Evolutionary conservation across 2,888 invertebrate genomes (phyloP).

Genomic region (Hyposoter dolosus): DNA sequence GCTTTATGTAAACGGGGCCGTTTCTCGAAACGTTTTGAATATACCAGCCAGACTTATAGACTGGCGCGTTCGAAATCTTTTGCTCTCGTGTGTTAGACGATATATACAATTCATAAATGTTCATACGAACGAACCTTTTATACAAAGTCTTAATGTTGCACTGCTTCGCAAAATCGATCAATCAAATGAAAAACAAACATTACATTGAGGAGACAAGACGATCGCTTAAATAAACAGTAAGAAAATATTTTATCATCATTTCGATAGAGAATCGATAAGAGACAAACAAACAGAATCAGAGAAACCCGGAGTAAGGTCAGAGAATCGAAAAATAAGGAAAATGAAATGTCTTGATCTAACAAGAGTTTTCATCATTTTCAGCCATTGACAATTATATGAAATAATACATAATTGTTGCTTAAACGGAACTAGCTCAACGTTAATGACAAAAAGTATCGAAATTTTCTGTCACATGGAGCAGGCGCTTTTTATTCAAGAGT

Average conservation of each 20-base stretch:
- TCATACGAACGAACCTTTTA: slow-evolving; percentile 13
- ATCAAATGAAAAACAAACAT: not conserved
- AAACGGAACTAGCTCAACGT: not conserved
- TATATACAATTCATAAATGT: slow-evolving; percentile 20
- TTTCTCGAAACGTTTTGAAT: slow-evolving; percentile 56
- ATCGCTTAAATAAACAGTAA: not conserved
- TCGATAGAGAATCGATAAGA: not conserved
- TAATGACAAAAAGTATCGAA: not conserved
- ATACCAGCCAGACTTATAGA: slow-evolving; percentile 40
- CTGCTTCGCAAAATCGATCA: slow-evolving; percentile 8
- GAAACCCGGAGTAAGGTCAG: not conserved
- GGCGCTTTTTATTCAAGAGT: slow-evolving; percentile 4
- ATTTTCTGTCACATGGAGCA: not conserved
- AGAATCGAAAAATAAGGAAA: not conserved
- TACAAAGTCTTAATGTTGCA: slow-evolving; percentile 32
- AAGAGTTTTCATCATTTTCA: not conserved
- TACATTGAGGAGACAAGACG: not conserved
- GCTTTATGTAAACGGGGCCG: slow-evolving; percentile 66
- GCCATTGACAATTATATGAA: not conserved
- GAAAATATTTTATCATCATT: not conserved
- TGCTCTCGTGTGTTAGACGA: slow-evolving; percentile 29
- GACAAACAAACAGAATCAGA: not conserved
- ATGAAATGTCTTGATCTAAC: no score
- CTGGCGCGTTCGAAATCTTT: slow-evolving; percentile 41
- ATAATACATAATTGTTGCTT: not conserved